Evolutionary conservation across 2,888 invertebrate genomes (phyloP), one percentile per base, ranked within the genome.

Genomic region (Sisyra nigra): DNA sequence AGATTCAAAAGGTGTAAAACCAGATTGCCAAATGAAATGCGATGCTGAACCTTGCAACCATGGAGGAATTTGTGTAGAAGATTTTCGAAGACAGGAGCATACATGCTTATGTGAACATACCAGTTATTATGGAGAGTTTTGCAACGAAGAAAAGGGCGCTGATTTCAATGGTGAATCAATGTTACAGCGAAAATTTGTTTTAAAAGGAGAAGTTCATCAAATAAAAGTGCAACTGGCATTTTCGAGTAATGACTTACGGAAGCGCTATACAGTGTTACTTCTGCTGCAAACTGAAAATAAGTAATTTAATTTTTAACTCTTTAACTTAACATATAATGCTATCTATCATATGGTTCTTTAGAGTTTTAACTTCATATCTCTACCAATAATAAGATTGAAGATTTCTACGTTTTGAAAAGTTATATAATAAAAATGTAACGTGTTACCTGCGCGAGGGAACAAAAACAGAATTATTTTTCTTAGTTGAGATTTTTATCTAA

Each of bases 51-150:
- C 91, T 0, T 92, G 91, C 56, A 84, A 86, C 54, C 86, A 91
- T 55, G 80, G 81, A 36, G 91, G 91, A 1, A 71, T 81, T 13
- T 92, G 91, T 55, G 80, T 84, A 3, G 91, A 92, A 60, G 84
- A 89, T 57, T 93, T 93, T 59, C 76, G 78, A 10, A 79, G 80
- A 48, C 85, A 86, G 53, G 80, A 83, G 49, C 85, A 86, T 50
- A 80, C 80, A 8, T 93, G 93, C 55, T 80, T 89, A 50, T 92
- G 91, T 52, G 85, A 87, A 52, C 74, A 83, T 47, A 91, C 91
- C 1, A 91, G 89, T 45, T 92, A 89, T 57, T 81, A 85, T 50
- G 91, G 91, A 10, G 86, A 88, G 52, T 76, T 79, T 53, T 91
- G 91, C 55, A 79, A 80, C 50, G 86, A 87, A 62, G 88, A 91